Evolutionary conservation across 2,888 invertebrate species (phyloP), one percentile per base, ranked within the genome.

Genomic region (Dermolepida albohirtum): DNA sequence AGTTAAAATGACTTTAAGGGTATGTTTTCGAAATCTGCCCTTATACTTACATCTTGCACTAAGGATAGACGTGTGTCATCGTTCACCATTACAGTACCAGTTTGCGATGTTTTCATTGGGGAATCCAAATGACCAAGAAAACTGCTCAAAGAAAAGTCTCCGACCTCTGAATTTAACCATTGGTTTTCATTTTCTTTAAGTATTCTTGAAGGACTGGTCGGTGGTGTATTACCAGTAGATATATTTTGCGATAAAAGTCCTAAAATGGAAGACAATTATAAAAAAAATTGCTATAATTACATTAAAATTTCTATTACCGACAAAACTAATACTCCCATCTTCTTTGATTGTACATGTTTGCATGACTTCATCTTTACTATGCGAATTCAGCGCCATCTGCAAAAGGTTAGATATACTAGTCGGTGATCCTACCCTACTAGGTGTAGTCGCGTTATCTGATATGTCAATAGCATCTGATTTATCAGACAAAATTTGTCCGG

Each of bases 111-210:
- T 81, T 87, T 90, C 68, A 86, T 79, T 0, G 89, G 89, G 0
- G 90, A 92, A 78, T 95, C 94, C 72, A 95, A 86, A 77, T 93
- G 93, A 0, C 92, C 92, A 64, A 96, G 86, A 79, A 96, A 90
- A 82, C 93, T 94, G 82, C 93, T 94, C 59, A 96, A 86, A 5
- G 95, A 95, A 84, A 94, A 93, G 83, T 96, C 95, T 65, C 89
- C 91, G 52, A 92, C 92, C 79, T 93, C 90, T 57, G 90, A 88
- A 76, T 88, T 91, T 40, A 92, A 85, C 93, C 93, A 93, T 65
- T 88, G 87, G 72, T 87, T 87, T 74, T 90, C 90, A 54, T 87
- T 86, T 74, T 90, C 90, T 70, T 89, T 88, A 68, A 92, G 83
- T 74, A 92, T 84, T 49, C 89, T 86, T 62, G 90, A 89, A 11